These are phyloP conservation scores for Sebastes oblongus DNA, from an alignment of 2,797 vertebrate species.

Conservation along the genomic window DNA sequence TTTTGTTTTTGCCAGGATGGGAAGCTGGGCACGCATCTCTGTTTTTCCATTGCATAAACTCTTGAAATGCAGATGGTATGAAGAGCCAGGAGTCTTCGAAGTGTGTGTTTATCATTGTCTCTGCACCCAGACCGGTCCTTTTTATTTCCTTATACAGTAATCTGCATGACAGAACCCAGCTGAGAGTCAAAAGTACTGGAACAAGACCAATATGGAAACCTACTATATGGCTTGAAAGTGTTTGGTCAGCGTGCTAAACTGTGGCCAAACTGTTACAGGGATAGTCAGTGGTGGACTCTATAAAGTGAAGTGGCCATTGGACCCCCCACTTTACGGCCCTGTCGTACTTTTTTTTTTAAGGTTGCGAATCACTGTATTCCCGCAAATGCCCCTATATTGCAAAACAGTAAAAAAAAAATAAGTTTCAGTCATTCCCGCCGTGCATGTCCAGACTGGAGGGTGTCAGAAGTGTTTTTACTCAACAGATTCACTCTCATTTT, in stretches of 20 bases:
- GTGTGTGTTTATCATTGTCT: conserved; percentile 24
- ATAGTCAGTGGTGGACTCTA: background rate
- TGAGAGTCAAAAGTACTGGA: background rate
- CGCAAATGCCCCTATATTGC: too few species aligned
- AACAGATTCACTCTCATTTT: too few species aligned
- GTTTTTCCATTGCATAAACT: conserved; percentile 72
- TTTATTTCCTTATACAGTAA: conserved; percentile 42
- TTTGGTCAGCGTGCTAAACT: background rate
- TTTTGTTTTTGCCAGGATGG: conserved; percentile 40
- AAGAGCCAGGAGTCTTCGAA: background rate
- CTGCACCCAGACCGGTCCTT: background rate
- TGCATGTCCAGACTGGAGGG: too few species aligned
- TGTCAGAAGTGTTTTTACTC: too few species aligned
- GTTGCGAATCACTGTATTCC: rapidly evolving
- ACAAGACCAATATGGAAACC: too few species aligned
- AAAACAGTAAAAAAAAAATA: too few species aligned
- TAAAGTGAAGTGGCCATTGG: background rate
- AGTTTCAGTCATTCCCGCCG: too few species aligned
- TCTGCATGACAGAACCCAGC: background rate
- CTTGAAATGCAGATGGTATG: conserved; percentile 14
- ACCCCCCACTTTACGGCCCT: too few species aligned
- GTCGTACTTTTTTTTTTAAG: too few species aligned
- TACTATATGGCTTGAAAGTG: background rate
- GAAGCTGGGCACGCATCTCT: conserved; percentile 25
- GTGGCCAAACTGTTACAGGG: background rate